A percentile compares a stretch with the other conserved stretches of the same genome.
Conservation (phyloP, 2,113 vertebrate species). For the Stomatorhinus ivindoensis region DNA sequence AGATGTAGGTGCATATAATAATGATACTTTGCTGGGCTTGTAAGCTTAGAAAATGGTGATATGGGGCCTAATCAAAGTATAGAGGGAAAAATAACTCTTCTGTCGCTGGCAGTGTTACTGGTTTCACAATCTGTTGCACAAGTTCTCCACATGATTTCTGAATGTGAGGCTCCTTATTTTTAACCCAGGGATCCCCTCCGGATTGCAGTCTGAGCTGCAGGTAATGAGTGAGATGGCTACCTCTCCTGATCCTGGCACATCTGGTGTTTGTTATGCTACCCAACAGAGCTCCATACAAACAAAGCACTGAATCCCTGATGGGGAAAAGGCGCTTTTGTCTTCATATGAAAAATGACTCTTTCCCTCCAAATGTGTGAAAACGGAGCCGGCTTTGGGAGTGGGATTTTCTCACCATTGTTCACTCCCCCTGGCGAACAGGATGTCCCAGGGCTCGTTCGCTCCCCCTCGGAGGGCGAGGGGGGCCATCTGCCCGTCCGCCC, state of each 20-base stretch:
- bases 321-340: slow-evolving; percentile 42
- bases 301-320: slow-evolving; percentile 25
- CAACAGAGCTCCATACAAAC: slow-evolving; percentile 53
- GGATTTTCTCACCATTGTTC: slow-evolving; percentile 96
- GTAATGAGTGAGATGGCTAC: slow-evolving; percentile 28
- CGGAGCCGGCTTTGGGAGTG: slow-evolving; percentile 65
- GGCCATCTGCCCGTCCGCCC: slow-evolving; percentile 94
- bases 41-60: neutral
- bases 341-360: slow-evolving; percentile 71
- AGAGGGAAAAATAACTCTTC: neutral
- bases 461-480: slow-evolving; percentile 84
- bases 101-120: neutral
- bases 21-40: neutral
- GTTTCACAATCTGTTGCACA: neutral
- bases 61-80: neutral
- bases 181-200: neutral
- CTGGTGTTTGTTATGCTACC: slow-evolving; percentile 44
- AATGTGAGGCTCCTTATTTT: neutral
- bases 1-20: neutral
- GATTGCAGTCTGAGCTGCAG: neutral
- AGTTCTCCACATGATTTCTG: neutral
- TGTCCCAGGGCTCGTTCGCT: slow-evolving; percentile 86
- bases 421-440: slow-evolving; percentile 70
- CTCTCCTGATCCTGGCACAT: slow-evolving; percentile 38
- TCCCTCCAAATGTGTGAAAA: slow-evolving; percentile 83